Conservation (phyloP, 2,888 invertebrate genomes). For the Chydorus sphaericus region DNA sequence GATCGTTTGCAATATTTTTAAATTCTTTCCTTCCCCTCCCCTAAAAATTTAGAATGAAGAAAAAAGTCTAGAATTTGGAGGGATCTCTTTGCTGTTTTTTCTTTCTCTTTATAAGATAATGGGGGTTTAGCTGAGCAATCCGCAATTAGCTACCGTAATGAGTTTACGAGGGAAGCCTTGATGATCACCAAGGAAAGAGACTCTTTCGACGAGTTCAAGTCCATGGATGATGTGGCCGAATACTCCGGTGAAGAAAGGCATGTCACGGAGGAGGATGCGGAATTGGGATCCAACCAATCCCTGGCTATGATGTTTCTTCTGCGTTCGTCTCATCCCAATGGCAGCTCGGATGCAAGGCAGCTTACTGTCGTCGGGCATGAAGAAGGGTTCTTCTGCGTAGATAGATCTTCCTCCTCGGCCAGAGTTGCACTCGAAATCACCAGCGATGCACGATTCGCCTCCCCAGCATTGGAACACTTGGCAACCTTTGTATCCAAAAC, state of each 20-base stretch:
- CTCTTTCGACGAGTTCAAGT: conserved; percentile 59
- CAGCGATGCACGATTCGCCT: conserved; percentile 51
- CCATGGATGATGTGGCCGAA: conserved; percentile 68
- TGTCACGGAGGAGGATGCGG: conserved; percentile 62
- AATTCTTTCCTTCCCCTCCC: neutral
- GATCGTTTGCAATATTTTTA: neutral
- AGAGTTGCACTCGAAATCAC: conserved; percentile 65
- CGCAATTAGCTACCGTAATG: conserved; percentile 57
- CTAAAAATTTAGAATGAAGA: neutral
- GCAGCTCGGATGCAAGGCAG: conserved; percentile 58
- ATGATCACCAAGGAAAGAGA: conserved; percentile 58
- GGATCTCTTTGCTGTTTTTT: conserved; percentile 33
- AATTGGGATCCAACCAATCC: conserved; percentile 76
- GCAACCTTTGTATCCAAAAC: conserved; percentile 63
- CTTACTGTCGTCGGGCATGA: conserved; percentile 67
- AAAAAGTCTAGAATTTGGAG: neutral
- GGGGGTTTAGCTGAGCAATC: conserved; percentile 41
- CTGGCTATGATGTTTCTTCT: conserved; percentile 60
- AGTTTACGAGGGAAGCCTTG: conserved; percentile 61
- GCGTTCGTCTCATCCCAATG: conserved; percentile 66
- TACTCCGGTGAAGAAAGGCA: conserved; percentile 67
- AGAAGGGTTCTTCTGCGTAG: conserved; percentile 52
- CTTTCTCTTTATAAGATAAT: too few relatives aligned
- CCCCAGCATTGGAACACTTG: conserved; percentile 66
- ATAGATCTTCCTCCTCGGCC: conserved; percentile 63